phyloP scores from a whole-genome alignment of 2,888 invertebrate genomes.

The Xestia ashworthii region DNA sequence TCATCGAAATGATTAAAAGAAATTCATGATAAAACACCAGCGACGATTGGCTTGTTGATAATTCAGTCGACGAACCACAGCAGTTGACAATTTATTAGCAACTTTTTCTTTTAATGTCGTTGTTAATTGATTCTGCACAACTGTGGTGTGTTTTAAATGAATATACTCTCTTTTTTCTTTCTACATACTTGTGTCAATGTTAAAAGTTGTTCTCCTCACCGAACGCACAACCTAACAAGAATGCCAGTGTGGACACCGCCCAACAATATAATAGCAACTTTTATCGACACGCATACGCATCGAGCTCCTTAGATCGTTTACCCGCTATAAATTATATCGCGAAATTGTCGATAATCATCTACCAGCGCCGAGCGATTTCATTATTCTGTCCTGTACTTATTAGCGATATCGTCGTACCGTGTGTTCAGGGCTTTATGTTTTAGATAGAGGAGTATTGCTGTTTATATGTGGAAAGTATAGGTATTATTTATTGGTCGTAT shows the following conservation, averaged over 20 bases:
- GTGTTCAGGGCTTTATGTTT: constrained; percentile 49
- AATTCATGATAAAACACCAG: background rate
- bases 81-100: background rate
- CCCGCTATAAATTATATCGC: constrained; percentile 82
- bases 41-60: background rate
- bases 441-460: constrained; percentile 29
- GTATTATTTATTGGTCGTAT: constrained; percentile 26
- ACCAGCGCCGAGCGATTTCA: constrained; percentile 77
- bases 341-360: constrained; percentile 86
- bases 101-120: background rate
- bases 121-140: background rate
- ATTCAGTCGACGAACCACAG: background rate
- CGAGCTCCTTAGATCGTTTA: constrained; percentile 76
- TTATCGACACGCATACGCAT: constrained; percentile 82
- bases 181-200: background rate
- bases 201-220: background rate
- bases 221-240: background rate
- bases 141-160: background rate
- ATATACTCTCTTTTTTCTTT: background rate
- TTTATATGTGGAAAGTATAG: constrained; percentile 33
- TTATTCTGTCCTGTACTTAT: constrained; percentile 79
- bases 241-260: constrained; percentile 67
- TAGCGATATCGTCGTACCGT: constrained; percentile 68
- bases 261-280: constrained; percentile 81
- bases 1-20: background rate